Conservation (phyloP, 2,888 invertebrate species). For the Elegia similella region DNA sequence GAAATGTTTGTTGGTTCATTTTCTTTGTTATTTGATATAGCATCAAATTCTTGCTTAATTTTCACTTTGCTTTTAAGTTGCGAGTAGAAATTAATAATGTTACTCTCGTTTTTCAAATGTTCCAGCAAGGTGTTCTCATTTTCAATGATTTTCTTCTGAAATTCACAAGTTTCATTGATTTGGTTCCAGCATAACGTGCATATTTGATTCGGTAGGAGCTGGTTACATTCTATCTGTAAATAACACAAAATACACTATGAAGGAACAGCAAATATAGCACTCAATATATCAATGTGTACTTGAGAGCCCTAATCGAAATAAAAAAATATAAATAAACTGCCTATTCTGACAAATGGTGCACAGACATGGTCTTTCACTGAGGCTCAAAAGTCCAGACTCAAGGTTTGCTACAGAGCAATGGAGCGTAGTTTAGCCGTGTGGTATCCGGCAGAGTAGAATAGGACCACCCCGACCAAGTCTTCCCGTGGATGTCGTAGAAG, state of each 20-base stretch:
- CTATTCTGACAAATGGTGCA: too few relatives aligned
- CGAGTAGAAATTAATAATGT: slow-evolving; percentile 30
- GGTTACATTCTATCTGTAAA: slow-evolving; percentile 43
- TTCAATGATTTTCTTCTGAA: slow-evolving; percentile 35
- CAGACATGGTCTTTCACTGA: too few relatives aligned
- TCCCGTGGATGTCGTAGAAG: too few relatives aligned
- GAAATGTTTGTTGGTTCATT: slow-evolving; percentile 6
- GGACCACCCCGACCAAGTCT: too few relatives aligned
- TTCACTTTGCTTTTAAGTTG: slow-evolving; percentile 23
- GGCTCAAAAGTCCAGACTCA: too few relatives aligned
- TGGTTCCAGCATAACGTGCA: slow-evolving; percentile 43
- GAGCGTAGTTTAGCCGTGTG: too few relatives aligned
- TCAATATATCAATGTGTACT: too few relatives aligned
- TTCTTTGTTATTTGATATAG: slow-evolving; percentile 24
- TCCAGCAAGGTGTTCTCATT: slow-evolving; percentile 43
- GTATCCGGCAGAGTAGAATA: too few relatives aligned
- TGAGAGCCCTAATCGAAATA: too few relatives aligned
- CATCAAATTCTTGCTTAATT: slow-evolving; percentile 25
- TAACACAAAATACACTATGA: background rate
- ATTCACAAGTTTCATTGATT: slow-evolving; percentile 41
- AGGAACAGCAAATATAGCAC: too few relatives aligned
- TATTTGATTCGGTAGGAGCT: slow-evolving; percentile 42
- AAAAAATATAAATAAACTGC: too few relatives aligned
- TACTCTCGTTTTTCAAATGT: slow-evolving; percentile 24
- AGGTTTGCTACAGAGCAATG: too few relatives aligned